Conservation (phyloP, 2,113 vertebrate genomes). For the Pluvialis apricaria region DNA sequence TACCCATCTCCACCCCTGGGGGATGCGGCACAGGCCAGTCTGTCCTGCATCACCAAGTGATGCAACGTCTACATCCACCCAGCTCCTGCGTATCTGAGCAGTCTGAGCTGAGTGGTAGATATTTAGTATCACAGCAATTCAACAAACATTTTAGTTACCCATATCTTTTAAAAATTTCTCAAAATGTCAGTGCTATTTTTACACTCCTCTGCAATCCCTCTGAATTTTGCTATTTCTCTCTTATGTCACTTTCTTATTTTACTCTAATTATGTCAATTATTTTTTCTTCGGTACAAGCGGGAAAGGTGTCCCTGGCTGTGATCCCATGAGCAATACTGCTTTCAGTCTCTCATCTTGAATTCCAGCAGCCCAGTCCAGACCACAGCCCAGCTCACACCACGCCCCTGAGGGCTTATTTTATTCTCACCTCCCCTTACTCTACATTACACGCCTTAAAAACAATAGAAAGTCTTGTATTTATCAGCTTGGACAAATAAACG, state of each 20-base stretch:
- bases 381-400: not conserved
- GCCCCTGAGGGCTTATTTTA: not conserved
- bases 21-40: fast-evolving
- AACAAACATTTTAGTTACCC: not conserved
- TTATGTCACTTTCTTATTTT: not conserved
- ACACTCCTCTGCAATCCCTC: not conserved
- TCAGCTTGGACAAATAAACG: not conserved
- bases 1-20: fast-evolving
- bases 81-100: fast-evolving
- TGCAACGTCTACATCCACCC: fast-evolving
- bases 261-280: not conserved
- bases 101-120: not conserved
- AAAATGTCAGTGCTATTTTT: not conserved
- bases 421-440: not conserved
- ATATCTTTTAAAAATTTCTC: not conserved
- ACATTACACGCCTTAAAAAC: not conserved
- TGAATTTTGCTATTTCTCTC: not conserved
- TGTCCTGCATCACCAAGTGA: not conserved
- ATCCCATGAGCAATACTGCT: fast-evolving
- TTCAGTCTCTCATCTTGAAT: not conserved
- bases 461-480: not conserved
- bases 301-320: not conserved
- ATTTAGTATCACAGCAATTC: not conserved
- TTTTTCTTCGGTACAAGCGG: not conserved
- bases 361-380: not conserved